phyloP scores from a whole-genome alignment of 2,113 vertebrate species.

The Egretta garzetta region DNA sequence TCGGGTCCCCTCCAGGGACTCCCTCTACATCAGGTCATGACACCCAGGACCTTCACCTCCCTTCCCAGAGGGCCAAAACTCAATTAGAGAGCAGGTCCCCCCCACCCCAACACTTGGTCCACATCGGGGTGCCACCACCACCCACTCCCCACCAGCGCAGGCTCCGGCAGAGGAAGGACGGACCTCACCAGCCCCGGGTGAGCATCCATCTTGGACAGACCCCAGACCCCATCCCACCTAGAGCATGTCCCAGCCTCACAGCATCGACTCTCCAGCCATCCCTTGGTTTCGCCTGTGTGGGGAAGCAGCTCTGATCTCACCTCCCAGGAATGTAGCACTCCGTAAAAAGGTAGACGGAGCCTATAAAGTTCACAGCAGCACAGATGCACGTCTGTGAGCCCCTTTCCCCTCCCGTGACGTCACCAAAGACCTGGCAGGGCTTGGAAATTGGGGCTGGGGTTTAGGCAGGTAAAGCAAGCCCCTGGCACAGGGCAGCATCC shows the following conservation, averaged over 20 bases:
- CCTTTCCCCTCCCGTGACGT: neutral
- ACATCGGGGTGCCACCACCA: no score
- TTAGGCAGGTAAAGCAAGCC: neutral
- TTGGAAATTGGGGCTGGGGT: neutral
- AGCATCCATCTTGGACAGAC: neutral
- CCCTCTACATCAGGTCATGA: neutral
- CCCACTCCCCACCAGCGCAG: rapidly evolving
- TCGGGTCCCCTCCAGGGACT: neutral
- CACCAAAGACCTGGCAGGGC: neutral
- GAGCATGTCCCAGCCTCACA: rapidly evolving
- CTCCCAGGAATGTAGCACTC: constrained; percentile 6
- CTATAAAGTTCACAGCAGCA: neutral
- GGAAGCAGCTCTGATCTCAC: constrained; percentile 1
- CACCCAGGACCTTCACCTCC: neutral
- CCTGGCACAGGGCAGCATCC: neutral
- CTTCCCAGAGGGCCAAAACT: neutral
- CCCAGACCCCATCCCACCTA: neutral
- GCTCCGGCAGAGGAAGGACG: neutral
- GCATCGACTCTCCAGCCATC: neutral
- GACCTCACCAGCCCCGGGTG: neutral
- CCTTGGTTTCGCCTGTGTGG: neutral
- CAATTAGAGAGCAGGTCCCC: neutral
- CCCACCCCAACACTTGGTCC: no score
- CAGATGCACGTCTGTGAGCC: neutral
- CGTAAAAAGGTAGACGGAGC: neutral